phyloP scores from a whole-genome alignment of 2,113 vertebrate species.

The Scopus umbretta region DNA sequence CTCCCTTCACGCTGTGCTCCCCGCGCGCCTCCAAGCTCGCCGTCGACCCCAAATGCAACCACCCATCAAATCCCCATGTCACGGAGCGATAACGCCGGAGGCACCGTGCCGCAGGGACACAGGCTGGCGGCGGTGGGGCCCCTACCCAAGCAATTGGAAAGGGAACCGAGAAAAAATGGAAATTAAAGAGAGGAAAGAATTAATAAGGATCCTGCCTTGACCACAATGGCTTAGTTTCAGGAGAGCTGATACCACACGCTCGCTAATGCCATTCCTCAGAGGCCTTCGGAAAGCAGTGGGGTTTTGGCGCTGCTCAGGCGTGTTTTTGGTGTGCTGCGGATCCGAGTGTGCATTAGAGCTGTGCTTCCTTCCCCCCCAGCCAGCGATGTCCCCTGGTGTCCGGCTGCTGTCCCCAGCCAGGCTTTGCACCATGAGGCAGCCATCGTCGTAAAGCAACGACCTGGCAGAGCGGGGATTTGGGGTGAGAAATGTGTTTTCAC shows the following conservation, averaged over 20 bases:
- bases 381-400: not conserved
- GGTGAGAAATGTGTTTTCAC: not conserved
- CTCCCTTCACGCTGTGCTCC: not conserved
- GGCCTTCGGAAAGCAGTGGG: not conserved
- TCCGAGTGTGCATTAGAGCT: not conserved
- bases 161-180: not conserved
- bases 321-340: not conserved
- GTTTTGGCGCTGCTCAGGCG: not conserved
- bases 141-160: not conserved
- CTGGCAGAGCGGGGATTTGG: not conserved
- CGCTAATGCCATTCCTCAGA: not conserved
- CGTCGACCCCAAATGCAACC: not conserved
- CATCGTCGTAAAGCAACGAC: rapidly evolving
- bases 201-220: constrained; percentile 30
- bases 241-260: constrained; percentile 19
- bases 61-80: not conserved
- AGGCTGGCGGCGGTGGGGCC: not conserved
- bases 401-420: not conserved
- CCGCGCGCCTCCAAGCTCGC: rapidly evolving
- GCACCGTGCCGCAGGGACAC: not conserved
- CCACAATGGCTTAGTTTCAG: constrained; percentile 45
- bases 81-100: rapidly evolving
- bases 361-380: not conserved
- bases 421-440: not conserved
- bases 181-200: constrained; percentile 49